These are phyloP conservation scores for Pterocles orientalis DNA, from an alignment of 2,113 vertebrate species.

Conservation along the genomic window DNA sequence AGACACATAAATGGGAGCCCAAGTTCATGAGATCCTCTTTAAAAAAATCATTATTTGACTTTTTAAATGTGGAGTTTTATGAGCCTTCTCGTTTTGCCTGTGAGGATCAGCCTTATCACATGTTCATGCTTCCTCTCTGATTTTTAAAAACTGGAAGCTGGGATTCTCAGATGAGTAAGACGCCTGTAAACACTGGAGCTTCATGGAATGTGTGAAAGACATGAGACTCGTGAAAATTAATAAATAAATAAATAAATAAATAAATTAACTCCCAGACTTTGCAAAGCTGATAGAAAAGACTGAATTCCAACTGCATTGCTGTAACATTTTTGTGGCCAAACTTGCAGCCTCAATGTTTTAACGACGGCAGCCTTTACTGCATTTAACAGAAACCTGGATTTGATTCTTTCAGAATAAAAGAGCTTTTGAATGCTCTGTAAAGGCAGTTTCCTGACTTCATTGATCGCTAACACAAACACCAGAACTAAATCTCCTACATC, in stretches of 20 bases:
- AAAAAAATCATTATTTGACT: conserved; percentile 24
- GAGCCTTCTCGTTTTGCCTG: conserved; percentile 14
- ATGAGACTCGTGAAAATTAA: conserved; percentile 47
- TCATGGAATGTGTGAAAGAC: conserved; percentile 41
- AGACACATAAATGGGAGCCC: conserved; percentile 5
- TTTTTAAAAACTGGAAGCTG: conserved; percentile 37
- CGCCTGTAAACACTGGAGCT: conserved; percentile 31
- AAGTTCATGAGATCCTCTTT: conserved; percentile 34
- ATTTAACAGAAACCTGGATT: conserved; percentile 60
- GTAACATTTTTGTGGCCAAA: conserved; percentile 64
- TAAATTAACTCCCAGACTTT: conserved; percentile 18
- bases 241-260: conserved; percentile 42
- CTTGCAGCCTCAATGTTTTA: conserved; percentile 54
- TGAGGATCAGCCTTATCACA: conserved; percentile 11
- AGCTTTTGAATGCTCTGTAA: conserved; percentile 52
- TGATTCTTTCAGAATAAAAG: conserved; percentile 50
- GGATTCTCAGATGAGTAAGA: conserved; percentile 31
- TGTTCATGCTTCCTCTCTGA: neutral
- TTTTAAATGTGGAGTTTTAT: conserved; percentile 8
- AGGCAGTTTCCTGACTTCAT: conserved; percentile 44
- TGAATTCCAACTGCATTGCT: conserved; percentile 38
- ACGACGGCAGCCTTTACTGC: conserved; percentile 38
- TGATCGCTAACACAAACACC: conserved; percentile 42
- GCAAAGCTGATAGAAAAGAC: neutral
- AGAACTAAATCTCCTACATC: conserved; percentile 40